Percentiles rank a stretch among this genome's conserved stretches.
Evolutionary conservation across 1,140 invertebrate species (phyloP).

Genomic region (Zaprionus capensis): DNA sequence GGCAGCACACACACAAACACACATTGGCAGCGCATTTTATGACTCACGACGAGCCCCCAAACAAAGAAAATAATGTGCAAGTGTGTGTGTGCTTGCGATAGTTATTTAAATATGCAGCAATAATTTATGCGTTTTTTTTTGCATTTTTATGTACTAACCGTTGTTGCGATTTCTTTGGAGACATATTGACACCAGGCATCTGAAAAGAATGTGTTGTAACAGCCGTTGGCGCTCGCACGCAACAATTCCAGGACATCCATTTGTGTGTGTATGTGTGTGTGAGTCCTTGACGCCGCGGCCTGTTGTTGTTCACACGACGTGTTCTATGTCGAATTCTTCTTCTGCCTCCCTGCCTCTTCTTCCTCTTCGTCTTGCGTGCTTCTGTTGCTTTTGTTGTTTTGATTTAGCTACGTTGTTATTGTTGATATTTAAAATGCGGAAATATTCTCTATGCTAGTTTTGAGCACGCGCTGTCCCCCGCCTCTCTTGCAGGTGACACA

Average conservation of each 20-base stretch:
- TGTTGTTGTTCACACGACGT: constrained; percentile 36
- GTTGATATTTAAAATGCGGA: constrained; percentile 47
- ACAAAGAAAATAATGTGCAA: constrained; percentile 19
- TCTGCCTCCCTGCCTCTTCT: not conserved
- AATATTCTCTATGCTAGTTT: constrained; percentile 26
- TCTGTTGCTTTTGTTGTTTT: constrained; percentile 12
- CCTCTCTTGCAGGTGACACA: not conserved
- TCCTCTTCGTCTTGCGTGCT: not conserved
- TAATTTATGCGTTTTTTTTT: not conserved
- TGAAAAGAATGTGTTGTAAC: constrained; percentile 70
- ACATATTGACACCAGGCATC: constrained; percentile 74
- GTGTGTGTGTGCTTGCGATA: constrained; percentile 7
- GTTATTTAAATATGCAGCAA: constrained; percentile 2
- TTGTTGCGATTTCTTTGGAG: constrained; percentile 61
- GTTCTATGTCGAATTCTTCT: not conserved
- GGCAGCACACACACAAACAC: not conserved
- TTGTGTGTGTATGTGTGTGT: constrained; percentile 32
- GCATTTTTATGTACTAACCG: constrained; percentile 63
- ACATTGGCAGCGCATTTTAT: not conserved
- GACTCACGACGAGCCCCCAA: constrained; percentile 47
- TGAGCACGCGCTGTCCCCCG: constrained; percentile 37
- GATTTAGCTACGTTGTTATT: constrained; percentile 26
- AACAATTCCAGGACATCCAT: constrained; percentile 75
- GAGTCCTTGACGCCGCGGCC: constrained; percentile 19
- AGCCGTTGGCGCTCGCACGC: constrained; percentile 61